Evolutionary conservation across 2,888 invertebrate genomes (phyloP).

Genomic region (Tetrapedia diversipes): DNA sequence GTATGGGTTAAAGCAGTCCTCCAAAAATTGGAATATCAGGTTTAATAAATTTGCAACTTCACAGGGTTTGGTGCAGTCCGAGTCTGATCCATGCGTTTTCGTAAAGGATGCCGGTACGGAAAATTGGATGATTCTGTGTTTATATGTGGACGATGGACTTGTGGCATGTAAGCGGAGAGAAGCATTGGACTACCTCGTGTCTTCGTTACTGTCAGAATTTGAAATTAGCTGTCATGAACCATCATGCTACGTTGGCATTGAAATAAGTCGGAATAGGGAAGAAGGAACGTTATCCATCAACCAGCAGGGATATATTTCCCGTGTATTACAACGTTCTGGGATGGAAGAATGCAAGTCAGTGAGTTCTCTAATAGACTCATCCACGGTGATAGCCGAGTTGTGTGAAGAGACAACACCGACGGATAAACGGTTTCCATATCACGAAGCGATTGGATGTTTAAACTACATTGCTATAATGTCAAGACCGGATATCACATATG

Average conservation of each 20-base stretch:
- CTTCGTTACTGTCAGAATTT: conserved; percentile 8
- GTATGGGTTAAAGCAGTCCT: conserved; percentile 29
- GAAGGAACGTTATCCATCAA: background rate
- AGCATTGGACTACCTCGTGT: background rate
- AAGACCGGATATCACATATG: conserved; percentile 20
- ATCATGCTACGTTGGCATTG: conserved; percentile 19
- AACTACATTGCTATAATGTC: conserved; percentile 30
- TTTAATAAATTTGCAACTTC: conserved; percentile 18
- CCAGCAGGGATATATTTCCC: conserved; percentile 12
- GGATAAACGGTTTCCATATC: conserved; percentile 9
- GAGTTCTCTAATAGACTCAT: conserved; percentile 2
- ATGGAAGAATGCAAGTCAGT: conserved; percentile 12
- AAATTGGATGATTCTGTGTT: conserved; percentile 1
- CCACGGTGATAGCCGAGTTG: no score
- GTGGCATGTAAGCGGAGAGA: conserved; percentile 5
- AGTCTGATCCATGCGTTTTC: conserved; percentile 23
- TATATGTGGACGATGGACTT: conserved; percentile 19
- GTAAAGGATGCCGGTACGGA: no score
- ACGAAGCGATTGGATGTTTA: conserved; percentile 16
- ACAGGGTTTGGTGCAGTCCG: conserved; percentile 9
- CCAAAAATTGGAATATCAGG: conserved; percentile 24
- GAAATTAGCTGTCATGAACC: conserved; percentile 9
- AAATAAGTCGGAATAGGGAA: background rate
- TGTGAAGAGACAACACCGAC: no score
- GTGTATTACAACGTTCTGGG: conserved; percentile 11